Percentiles rank a stretch among this genome's conserved stretches.
These are phyloP conservation scores for Platycheirus albimanus DNA, from an alignment of 2,888 invertebrate species.

Conservation along the genomic window DNA sequence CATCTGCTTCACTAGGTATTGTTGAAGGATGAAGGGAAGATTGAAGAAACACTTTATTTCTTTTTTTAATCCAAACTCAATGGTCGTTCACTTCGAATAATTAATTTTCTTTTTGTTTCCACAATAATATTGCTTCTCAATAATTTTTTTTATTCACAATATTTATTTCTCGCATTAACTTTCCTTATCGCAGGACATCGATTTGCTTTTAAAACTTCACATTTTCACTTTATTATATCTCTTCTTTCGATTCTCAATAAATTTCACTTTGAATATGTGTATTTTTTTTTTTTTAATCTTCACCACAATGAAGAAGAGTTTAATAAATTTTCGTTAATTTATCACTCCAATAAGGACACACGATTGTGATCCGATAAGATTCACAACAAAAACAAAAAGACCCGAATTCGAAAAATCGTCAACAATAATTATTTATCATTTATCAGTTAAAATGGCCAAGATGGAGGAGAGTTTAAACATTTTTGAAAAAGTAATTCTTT, in stretches of 20 bases:
- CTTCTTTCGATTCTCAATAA: conserved; percentile 38
- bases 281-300: conserved; percentile 1
- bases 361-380: conserved; percentile 60
- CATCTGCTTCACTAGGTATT: conserved; percentile 22
- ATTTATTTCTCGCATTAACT: conserved; percentile 4
- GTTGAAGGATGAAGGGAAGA: conserved; percentile 4
- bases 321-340: conserved; percentile 67
- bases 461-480: neutral
- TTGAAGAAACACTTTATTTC: conserved; percentile 3
- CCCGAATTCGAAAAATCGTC: conserved; percentile 19
- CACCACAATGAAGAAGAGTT: conserved; percentile 14
- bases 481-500: too few relatives aligned
- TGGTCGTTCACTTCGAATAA: conserved; percentile 14
- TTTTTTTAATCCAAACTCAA: neutral
- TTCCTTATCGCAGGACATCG: conserved; percentile 68
- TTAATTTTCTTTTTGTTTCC: conserved; percentile 19
- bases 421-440: conserved; percentile 12
- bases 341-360: conserved; percentile 59
- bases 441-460: neutral
- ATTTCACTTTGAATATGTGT: conserved; percentile 56
- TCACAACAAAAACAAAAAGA: conserved; percentile 3
- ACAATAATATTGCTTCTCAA: conserved; percentile 5
- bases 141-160: conserved; percentile 26
- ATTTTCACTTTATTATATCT: conserved; percentile 33
- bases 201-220: conserved; percentile 67